Evolutionary conservation across 2,113 vertebrate species (phyloP).

Genomic region (Phylloscopus trochilus): DNA sequence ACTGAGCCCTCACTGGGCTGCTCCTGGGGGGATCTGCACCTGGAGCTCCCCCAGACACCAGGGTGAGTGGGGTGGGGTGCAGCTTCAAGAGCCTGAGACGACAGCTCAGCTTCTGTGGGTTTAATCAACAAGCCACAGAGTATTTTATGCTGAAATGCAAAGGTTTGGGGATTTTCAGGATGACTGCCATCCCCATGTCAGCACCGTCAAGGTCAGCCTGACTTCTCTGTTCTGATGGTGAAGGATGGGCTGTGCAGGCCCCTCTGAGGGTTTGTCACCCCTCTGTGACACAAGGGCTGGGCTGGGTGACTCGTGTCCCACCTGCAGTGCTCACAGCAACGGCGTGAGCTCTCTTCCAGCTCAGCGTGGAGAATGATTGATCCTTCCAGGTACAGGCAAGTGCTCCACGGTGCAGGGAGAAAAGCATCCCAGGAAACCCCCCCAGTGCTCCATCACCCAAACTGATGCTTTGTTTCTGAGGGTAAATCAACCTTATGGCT

Average conservation of each 20-base stretch:
- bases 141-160: not conserved
- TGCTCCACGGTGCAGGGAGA: not conserved
- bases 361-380: not conserved
- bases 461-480: not conserved
- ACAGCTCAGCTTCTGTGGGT: not conserved
- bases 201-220: not conserved
- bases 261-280: not conserved
- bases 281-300: not conserved
- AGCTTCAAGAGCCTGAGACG: not conserved
- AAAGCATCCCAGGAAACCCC: not conserved
- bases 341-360: not conserved
- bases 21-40: no score
- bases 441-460: not conserved
- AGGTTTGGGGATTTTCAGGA: not conserved
- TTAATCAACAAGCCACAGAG: not conserved
- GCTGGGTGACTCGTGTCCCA: not conserved
- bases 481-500: slow-evolving; percentile 8
- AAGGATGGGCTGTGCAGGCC: not conserved
- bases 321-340: not conserved
- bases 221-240: not conserved
- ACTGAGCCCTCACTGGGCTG: not conserved
- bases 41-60: not conserved
- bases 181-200: not conserved
- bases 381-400: not conserved
- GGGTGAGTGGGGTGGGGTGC: fast-evolving